Evolutionary conservation across 2,888 invertebrate genomes (phyloP).

Genomic region (Deilephila elpenor): DNA sequence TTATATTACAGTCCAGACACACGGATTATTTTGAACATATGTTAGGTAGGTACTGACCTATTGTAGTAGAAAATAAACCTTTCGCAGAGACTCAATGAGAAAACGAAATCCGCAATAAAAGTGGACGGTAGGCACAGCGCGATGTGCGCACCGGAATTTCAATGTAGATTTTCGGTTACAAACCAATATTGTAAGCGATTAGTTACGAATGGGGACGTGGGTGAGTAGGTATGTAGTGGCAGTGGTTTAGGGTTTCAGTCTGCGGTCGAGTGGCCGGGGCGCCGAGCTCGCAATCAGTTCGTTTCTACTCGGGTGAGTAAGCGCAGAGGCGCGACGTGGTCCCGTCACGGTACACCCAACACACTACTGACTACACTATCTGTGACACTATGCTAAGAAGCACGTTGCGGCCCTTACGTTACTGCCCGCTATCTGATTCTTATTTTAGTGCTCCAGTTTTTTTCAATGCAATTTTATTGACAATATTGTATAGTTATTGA

Average conservation of each 20-base stretch:
- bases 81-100: background rate
- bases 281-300: slow-evolving; percentile 59
- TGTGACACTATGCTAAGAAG: background rate
- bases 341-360: slow-evolving; percentile 31
- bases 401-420: no score
- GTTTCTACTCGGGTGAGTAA: slow-evolving; percentile 58
- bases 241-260: slow-evolving; percentile 67
- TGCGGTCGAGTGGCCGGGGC: slow-evolving; percentile 71
- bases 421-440: no score
- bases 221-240: slow-evolving; percentile 55
- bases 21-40: no score
- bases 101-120: background rate
- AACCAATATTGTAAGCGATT: slow-evolving; percentile 48
- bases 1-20: no score
- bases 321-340: slow-evolving; percentile 35
- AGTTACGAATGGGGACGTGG: slow-evolving; percentile 47
- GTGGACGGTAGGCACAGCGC: background rate
- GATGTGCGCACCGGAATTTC: slow-evolving; percentile 6
- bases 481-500: no score
- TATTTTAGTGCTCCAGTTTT: no score
- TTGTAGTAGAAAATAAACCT: background rate
- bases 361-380: no score
- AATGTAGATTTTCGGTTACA: slow-evolving; percentile 36
- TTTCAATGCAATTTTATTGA: no score
- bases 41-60: no score